Base-by-base conservation (phyloP, 2,888 invertebrate species). In the Trissolcus japonicus region DNA sequence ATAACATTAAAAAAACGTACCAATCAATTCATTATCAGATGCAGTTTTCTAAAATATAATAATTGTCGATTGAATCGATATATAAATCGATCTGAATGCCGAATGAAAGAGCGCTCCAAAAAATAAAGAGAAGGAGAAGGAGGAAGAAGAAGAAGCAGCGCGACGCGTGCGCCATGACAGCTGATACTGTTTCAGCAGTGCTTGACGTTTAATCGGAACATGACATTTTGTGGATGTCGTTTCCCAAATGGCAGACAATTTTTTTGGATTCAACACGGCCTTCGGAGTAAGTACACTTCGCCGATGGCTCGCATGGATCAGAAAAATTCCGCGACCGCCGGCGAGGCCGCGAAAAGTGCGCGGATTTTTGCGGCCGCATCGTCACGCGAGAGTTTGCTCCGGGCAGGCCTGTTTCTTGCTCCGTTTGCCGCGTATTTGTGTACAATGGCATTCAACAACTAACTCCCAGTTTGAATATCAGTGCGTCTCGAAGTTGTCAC, bases 191-290 rank as follows among this genome's bases (percentile, higher is more conserved):
- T 81, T 79, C 82, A 86, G 82, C 82, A 35, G 35, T 35, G 85
- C 86, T 87, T 88, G 88, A 88, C 88, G 88, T 88, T 88, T 88
- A 78, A 79, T 85, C 84, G 81, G 86, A 89, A 86, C 86, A 89
- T 89, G 89, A 88, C 86, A 88, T 86, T 89, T 87, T 87, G 88
- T 82, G 86, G 77, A 86, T 83, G 82, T 86, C 82, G 84, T 85
- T 85, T 82, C 81, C 84, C 87, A 90, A 94, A 95, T 95, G 95
- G 95, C 94, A 93, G 94, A 95, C 93, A 93, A 94, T 91, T 95
- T 95, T 93, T 95, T 95, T 92, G 94, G 94, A 91, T 94, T 95
- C 91, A 93, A 94, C 92, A 92, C 94, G 89, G 91, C 94, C 90
- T 88, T 92, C 91, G 93, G 94, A 92, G 95, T 95, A 91, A 94